These are phyloP conservation scores for Gambusia holbrooki DNA, from an alignment of 2,113 vertebrate genomes.

Conservation along the genomic window DNA sequence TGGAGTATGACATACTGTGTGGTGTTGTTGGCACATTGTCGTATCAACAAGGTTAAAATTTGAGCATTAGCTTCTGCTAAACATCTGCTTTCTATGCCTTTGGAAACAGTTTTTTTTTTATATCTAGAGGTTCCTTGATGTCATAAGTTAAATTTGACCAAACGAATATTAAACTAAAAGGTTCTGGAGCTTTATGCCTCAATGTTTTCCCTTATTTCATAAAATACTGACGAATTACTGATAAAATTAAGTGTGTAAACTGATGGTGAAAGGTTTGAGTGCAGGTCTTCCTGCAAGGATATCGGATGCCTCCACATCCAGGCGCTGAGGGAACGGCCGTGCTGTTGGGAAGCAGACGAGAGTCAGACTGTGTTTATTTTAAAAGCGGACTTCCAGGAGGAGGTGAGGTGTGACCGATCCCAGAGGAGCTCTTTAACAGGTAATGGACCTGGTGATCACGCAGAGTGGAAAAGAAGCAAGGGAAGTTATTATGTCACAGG, in stretches of 20 bases:
- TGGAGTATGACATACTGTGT: too few species aligned
- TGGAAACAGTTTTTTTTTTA: not conserved
- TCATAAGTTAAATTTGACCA: not conserved
- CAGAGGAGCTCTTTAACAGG: constrained; percentile 40
- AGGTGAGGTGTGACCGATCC: constrained; percentile 25
- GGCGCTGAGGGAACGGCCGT: not conserved
- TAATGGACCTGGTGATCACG: constrained; percentile 43
- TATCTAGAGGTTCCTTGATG: not conserved
- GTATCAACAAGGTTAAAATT: too few species aligned
- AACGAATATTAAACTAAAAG: not conserved
- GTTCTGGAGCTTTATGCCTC: not conserved
- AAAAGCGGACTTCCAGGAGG: constrained; percentile 22
- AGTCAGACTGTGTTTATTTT: constrained; percentile 23
- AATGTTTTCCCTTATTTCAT: not conserved
- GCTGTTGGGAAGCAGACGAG: constrained; percentile 8
- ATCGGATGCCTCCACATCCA: not conserved
- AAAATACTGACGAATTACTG: not conserved
- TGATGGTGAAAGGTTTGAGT: not conserved
- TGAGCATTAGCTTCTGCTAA: too few species aligned
- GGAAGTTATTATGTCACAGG: constrained; percentile 51
- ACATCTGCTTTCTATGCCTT: not conserved
- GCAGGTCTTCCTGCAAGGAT: not conserved
- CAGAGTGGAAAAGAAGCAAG: constrained; percentile 29
- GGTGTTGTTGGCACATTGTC: too few species aligned
- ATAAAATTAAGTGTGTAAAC: not conserved